Conservation (phyloP, 2,888 invertebrate species). For the Clunio marinus region DNA sequence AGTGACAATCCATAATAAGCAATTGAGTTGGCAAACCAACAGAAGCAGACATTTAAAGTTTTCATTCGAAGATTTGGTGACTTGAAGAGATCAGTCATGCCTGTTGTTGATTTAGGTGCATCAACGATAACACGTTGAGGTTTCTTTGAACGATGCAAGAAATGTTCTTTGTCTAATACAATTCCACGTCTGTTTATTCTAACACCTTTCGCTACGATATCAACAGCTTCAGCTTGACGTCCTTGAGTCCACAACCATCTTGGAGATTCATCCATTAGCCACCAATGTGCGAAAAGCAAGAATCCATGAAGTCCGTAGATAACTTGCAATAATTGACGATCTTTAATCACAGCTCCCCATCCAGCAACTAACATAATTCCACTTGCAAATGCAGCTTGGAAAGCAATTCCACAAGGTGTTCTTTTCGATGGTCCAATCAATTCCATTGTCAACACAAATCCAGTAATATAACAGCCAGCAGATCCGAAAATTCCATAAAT, state of each 20-base stretch:
- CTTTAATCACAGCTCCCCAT: conserved; percentile 73
- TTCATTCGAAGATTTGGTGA: conserved; percentile 74
- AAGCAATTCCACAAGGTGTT: conserved; percentile 74
- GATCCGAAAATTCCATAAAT: conserved; percentile 78
- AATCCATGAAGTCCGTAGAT: conserved; percentile 72
- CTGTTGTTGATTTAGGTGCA: conserved; percentile 52
- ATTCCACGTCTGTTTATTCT: conserved; percentile 64
- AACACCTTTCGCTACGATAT: conserved; percentile 71
- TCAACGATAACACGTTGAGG: conserved; percentile 43
- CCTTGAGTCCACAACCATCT: conserved; percentile 86
- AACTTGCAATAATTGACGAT: conserved; percentile 70
- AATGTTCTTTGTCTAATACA: conserved; percentile 61
- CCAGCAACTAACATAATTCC: conserved; percentile 80
- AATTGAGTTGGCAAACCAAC: conserved; percentile 85
- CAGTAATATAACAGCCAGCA: conserved; percentile 60
- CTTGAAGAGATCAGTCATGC: conserved; percentile 69
- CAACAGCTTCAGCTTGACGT: conserved; percentile 64
- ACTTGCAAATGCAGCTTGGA: conserved; percentile 71
- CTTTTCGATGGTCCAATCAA: conserved; percentile 74
- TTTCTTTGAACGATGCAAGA: conserved; percentile 59
- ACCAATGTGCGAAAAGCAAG: conserved; percentile 72
- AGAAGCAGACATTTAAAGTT: conserved; percentile 73
- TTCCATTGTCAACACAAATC: conserved; percentile 68
- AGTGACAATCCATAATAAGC: conserved; percentile 81
- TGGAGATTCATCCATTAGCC: conserved; percentile 86